Evolutionary conservation across 2,888 invertebrate genomes (phyloP).

Genomic region (Syritta pipiens): DNA sequence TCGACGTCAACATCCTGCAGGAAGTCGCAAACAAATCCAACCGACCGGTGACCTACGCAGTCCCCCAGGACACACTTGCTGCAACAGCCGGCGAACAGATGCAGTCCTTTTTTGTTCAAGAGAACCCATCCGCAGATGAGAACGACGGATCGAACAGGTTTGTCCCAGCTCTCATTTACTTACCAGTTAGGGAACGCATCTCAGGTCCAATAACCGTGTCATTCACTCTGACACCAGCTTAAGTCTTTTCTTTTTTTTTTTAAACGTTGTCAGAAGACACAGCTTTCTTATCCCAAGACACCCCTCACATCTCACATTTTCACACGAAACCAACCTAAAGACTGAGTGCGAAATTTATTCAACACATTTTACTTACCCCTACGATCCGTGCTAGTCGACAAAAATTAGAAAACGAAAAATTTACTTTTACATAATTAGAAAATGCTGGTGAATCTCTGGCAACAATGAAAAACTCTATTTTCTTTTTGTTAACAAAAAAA

Average conservation of each 20-base stretch:
- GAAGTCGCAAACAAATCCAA: conserved; percentile 77
- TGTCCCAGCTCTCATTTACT: conserved; percentile 94
- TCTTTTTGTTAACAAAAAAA: no score
- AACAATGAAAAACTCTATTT: conserved; percentile 46
- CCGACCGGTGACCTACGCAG: conserved; percentile 83
- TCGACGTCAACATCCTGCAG: conserved; percentile 70
- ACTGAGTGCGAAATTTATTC: conserved; percentile 66
- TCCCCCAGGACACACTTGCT: conserved; percentile 80
- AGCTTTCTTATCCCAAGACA: no score
- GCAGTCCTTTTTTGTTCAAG: conserved; percentile 95
- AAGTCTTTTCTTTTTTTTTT: conserved; percentile 74
- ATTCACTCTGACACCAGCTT: conserved; percentile 96
- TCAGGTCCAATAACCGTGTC: conserved; percentile 93
- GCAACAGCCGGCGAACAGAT: conserved; percentile 82
- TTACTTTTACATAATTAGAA: not conserved
- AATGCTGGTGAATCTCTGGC: conserved; percentile 26
- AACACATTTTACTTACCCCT: conserved; percentile 53
- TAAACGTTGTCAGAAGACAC: conserved; percentile 45
- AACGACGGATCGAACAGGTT: conserved; percentile 81
- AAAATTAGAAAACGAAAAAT: not conserved
- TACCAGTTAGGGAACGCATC: conserved; percentile 94
- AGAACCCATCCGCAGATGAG: conserved; percentile 75
- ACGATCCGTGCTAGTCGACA: conserved; percentile 50
- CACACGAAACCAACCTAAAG: conserved; percentile 55
- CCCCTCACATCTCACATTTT: not conserved